Evolutionary conservation across 2,888 invertebrate species (phyloP).

Genomic region (Caenorhabditis macrosperma): DNA sequence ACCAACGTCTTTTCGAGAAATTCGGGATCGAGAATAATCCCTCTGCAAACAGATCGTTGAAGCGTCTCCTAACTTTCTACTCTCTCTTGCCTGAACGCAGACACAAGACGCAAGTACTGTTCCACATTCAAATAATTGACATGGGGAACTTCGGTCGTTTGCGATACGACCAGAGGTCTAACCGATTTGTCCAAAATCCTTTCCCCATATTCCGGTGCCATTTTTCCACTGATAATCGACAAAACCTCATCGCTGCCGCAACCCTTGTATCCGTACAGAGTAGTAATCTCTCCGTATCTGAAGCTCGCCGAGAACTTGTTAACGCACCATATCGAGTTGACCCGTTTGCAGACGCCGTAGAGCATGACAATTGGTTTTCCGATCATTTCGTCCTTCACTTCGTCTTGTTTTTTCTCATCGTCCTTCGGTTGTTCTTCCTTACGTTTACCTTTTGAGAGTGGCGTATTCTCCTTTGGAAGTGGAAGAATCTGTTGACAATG

Average conservation of each 20-base stretch:
- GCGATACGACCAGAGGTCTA: constrained; percentile 12
- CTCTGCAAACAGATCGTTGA: constrained; percentile 16
- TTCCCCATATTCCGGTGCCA: constrained; percentile 40
- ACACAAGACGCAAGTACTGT: constrained; percentile 17
- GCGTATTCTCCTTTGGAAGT: background rate
- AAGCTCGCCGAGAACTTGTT: constrained; percentile 23
- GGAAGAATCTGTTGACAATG: constrained; percentile 21
- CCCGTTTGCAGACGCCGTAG: constrained; percentile 36
- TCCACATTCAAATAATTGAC: constrained; percentile 37
- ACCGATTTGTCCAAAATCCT: constrained; percentile 20
- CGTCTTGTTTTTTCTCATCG: background rate
- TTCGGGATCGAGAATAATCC: background rate
- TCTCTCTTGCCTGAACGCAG: constrained; percentile 30
- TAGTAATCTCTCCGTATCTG: constrained; percentile 26
- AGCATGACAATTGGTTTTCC: constrained; percentile 13
- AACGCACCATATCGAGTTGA: constrained; percentile 41
- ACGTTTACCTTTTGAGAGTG: background rate
- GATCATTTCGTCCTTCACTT: background rate
- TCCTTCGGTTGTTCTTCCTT: background rate
- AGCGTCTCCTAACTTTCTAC: too few relatives aligned
- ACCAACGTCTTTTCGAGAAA: constrained; percentile 3
- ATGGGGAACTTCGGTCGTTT: constrained; percentile 20
- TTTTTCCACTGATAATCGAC: constrained; percentile 20
- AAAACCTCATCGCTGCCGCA: constrained; percentile 46
- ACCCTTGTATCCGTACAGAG: constrained; percentile 45